A percentile compares a stretch with the other conserved stretches of the same genome.
These are phyloP conservation scores for Ptilorrhoa leucosticta DNA, from an alignment of 2,113 vertebrate genomes.

Conservation along the genomic window DNA sequence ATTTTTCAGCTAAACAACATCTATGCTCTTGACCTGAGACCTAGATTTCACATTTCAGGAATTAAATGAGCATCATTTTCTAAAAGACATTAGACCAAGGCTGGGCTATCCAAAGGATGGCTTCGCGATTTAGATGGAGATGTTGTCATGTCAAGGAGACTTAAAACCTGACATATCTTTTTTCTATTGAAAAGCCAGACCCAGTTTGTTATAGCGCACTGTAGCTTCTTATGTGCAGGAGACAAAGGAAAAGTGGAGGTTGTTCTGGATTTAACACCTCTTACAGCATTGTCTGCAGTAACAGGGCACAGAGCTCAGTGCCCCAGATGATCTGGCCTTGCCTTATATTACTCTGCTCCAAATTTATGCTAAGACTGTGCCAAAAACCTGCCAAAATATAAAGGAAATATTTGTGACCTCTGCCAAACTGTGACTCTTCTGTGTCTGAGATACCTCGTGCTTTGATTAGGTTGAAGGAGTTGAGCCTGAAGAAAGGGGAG, in stretches of 20 bases:
- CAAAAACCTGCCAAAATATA: slow-evolving; percentile 30
- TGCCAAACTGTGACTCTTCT: not conserved
- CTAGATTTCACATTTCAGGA: slow-evolving; percentile 54
- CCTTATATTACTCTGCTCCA: not conserved
- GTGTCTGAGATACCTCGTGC: not conserved
- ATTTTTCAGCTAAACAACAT: slow-evolving; percentile 47
- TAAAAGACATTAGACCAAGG: slow-evolving; percentile 57
- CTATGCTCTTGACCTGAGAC: slow-evolving; percentile 53
- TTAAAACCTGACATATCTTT: slow-evolving; percentile 33
- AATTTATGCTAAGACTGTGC: not conserved
- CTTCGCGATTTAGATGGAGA: slow-evolving; percentile 50
- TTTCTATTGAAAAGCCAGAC: not conserved
- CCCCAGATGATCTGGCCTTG: not conserved
- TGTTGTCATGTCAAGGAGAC: slow-evolving; percentile 55
- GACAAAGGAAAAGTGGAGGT: not conserved
- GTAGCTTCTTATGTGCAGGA: not conserved
- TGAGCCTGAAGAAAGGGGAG: not conserved
- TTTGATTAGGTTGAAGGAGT: not conserved
- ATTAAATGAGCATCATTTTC: slow-evolving; percentile 57
- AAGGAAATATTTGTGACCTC: slow-evolving; percentile 16
- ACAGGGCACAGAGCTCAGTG: not conserved
- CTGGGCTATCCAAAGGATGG: slow-evolving; percentile 16
- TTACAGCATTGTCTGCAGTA: not conserved
- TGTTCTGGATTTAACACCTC: not conserved
- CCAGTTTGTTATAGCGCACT: not conserved